A percentile compares a stretch with the other conserved stretches of the same genome.
Conservation (phyloP, 2,888 invertebrate species). For the Laspeyria flexula region DNA sequence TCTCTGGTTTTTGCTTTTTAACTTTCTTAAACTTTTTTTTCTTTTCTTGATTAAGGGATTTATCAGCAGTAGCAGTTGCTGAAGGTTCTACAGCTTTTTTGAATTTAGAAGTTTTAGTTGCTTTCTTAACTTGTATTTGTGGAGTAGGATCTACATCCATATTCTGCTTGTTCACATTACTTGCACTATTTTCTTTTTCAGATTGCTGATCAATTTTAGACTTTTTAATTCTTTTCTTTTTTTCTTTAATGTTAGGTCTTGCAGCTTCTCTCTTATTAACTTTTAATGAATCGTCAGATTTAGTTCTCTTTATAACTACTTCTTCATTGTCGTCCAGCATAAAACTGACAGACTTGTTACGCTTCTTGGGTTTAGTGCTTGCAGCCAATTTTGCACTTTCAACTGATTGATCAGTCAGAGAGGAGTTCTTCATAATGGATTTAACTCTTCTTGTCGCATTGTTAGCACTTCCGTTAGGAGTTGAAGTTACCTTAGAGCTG, state of each 20-base stretch:
- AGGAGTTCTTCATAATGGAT: conserved; percentile 64
- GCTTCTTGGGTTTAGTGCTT: conserved; percentile 63
- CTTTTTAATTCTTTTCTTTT: conserved; percentile 31
- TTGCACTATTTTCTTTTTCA: conserved; percentile 51
- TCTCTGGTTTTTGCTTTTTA: conserved; percentile 44
- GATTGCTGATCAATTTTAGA: conserved; percentile 38
- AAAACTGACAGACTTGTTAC: conserved; percentile 78
- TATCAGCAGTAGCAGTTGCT: conserved; percentile 13
- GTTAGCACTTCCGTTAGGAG: conserved; percentile 46
- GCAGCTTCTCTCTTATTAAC: conserved; percentile 28
- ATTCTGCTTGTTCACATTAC: conserved; percentile 23
- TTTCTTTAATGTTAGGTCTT: conserved; percentile 29
- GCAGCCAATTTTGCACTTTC: conserved; percentile 38
- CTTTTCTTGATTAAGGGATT: conserved; percentile 21
- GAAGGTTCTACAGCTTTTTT: conserved; percentile 27
- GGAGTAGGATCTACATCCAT: conserved; percentile 30
- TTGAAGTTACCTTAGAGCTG: conserved; percentile 54
- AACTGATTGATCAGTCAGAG: conserved; percentile 37
- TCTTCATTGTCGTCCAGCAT: conserved; percentile 71
- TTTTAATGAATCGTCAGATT: conserved; percentile 57
- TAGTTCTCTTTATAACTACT: conserved; percentile 64
- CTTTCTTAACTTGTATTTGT: conserved; percentile 22
- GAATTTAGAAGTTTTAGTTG: conserved; percentile 31
- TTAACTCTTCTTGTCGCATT: conserved; percentile 50
- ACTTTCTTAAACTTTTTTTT: conserved; percentile 51